Evolutionary conservation across 2,797 vertebrate genomes (phyloP).

Genomic region (Enteromius mattozi): DNA sequence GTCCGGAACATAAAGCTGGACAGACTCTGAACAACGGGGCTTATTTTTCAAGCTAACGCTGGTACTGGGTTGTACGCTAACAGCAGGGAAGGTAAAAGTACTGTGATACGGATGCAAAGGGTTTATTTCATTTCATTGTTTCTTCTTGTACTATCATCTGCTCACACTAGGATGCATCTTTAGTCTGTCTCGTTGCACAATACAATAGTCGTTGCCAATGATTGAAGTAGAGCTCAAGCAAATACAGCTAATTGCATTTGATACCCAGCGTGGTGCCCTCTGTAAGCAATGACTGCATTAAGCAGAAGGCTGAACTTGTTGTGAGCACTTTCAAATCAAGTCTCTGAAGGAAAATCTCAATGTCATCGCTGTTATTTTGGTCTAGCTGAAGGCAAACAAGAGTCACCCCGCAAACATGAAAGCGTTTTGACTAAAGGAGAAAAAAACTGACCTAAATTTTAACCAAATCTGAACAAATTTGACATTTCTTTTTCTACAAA

Average conservation of each 20-base stretch:
- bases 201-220: slow-evolving; percentile 54
- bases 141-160: slow-evolving; percentile 27
- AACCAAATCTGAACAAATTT: slow-evolving; percentile 26
- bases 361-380: slow-evolving; percentile 3
- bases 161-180: slow-evolving; percentile 28
- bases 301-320: slow-evolving; percentile 24
- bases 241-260: slow-evolving; percentile 54
- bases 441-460: slow-evolving; percentile 4
- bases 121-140: slow-evolving; percentile 34
- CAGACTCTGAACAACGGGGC: slow-evolving; percentile 15
- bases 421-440: slow-evolving; percentile 16
- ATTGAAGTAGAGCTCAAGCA: slow-evolving; percentile 47
- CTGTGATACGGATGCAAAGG: neutral
- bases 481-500: neutral
- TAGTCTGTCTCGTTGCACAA: slow-evolving; percentile 43
- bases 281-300: slow-evolving; percentile 40
- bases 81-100: slow-evolving; percentile 5
- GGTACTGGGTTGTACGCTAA: neutral
- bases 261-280: slow-evolving; percentile 34
- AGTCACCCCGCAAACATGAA: slow-evolving; percentile 15
- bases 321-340: slow-evolving; percentile 37
- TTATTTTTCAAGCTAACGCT: slow-evolving; percentile 43
- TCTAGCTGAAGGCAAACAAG: slow-evolving; percentile 26
- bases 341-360: slow-evolving; percentile 30
- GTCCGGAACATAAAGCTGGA: slow-evolving; percentile 8